phyloP scores from a whole-genome alignment of 1,140 invertebrate species.

The Stenopsyche tienmushanensis region DNA sequence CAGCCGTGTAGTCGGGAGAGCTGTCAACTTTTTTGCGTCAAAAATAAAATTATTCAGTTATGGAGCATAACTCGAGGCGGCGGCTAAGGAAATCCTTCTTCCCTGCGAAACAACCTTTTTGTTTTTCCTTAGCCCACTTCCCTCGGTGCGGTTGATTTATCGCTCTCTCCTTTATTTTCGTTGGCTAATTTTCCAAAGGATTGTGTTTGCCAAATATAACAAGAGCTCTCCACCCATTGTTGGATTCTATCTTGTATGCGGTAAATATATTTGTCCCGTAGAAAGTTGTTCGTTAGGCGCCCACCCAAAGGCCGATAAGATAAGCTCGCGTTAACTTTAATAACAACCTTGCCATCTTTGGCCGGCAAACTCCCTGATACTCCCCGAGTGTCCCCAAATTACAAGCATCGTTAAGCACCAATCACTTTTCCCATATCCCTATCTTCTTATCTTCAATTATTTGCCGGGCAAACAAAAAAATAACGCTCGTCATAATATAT shows the following conservation, averaged over 20 bases:
- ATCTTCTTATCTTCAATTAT: too few relatives aligned
- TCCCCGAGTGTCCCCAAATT: background rate
- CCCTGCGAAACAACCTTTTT: background rate
- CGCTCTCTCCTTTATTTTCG: constrained; percentile 2
- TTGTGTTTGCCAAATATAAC: constrained; percentile 14
- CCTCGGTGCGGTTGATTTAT: constrained; percentile 7
- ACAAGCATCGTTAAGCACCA: background rate
- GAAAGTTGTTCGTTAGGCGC: background rate
- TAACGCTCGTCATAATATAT: too few relatives aligned
- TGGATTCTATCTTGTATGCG: background rate
- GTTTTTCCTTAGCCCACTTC: background rate
- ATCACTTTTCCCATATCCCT: too few relatives aligned
- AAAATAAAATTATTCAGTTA: constrained; percentile 5
- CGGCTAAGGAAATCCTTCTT: constrained; percentile 1
- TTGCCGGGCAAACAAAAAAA: too few relatives aligned
- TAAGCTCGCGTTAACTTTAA: background rate
- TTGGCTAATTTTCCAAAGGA: constrained; percentile 14
- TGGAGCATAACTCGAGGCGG: constrained; percentile 5
- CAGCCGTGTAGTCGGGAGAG: too few relatives aligned
- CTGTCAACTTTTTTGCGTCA: background rate
- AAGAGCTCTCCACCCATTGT: background rate
- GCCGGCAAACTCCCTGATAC: too few relatives aligned
- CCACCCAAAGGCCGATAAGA: too few relatives aligned
- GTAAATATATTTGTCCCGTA: background rate
- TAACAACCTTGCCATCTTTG: background rate